Base-by-base conservation (phyloP, 1,140 invertebrate genomes). In the Lerema accius region DNA sequence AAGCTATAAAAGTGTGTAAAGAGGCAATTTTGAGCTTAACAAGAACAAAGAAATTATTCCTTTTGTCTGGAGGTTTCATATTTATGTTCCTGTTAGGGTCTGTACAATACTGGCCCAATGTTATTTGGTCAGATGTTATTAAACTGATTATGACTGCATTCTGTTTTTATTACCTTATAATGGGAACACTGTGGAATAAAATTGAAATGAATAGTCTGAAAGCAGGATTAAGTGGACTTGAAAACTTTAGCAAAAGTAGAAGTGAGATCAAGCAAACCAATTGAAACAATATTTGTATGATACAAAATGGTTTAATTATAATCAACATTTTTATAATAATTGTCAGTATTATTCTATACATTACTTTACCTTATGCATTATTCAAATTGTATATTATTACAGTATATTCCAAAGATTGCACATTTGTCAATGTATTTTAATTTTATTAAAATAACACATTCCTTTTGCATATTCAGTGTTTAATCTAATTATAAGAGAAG, bases 181-280 rank as follows among this genome's bases (percentile, higher is more conserved):
- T 97, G 95, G 94, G 93, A 49, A 92, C 94, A 11, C 79, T 96
- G 68, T 96, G 96, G 96, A 95, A 96, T 82, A 92, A 92, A 61
- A 94, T 96, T 58, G 96, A 97, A 82, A 92, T 91, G 66, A 95
- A 96, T 90, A 95, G 95, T 50, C 89, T 96, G 3, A 92, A 94
- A 78, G 94, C 95, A n/a, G 94, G 94, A 13, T 92, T 89, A 17
- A 78, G 66, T 19, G 86, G 77, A 6, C 67, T 90, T 39, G 76
- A 85, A 46, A 88, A 87, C 71, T 80, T 80, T 43, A 68, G 61
- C 15, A 73, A 53, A 43, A 81, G 71, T 13, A 78, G 73, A 63
- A 62, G 61, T 62, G 62, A 69, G 65, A 61, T 50, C 14, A 53
- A 63, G 58, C 48, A 58, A 39, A 19, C 26, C 14, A 53, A 63